Evolutionary conservation across 2,113 vertebrate genomes (phyloP), one percentile per base, ranked within the genome.

Genomic region (Donacobius atricapilla): DNA sequence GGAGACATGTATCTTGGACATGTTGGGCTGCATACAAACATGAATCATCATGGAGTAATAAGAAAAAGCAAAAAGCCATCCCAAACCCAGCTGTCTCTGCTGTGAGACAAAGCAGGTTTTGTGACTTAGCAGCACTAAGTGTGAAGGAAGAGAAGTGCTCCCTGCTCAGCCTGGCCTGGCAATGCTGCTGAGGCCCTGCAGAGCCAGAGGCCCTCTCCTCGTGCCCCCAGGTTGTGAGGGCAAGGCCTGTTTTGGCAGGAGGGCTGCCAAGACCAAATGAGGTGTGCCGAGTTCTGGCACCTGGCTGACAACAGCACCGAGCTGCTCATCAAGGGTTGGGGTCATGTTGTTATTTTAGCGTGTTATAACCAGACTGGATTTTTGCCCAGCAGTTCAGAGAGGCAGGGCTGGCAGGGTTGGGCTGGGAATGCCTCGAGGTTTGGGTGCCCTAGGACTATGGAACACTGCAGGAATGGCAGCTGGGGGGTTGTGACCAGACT

Each of bases 371-470:
- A 79, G 45, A 28, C 35, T 76, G 68, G 40, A 30, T 30, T 88
- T 83, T 54, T 56, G 33, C 63, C 58, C 39, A 39, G 53, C 39
- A 44, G 35, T 23, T 53, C 9, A 33, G 65, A 78, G 44, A 68
- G 42, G 42, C 48, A 40, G 48, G 76, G 45, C 27, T 5, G 13
- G 47, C 65, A 60, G 56, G 4, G 50, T 24, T 21, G 45, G 51
- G 19, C 40, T 28, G 25, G 40, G 61, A 28, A 20, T 5, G 40
- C 35, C 3, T 3, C 51, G 31, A 44, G 42, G 15, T 45, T 70
- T 65, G 1, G 2, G 61, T 53, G 30, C 23, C 2, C 25, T 35
- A 8, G 0, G 15, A 39, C 56, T 15, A 2, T 0, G 0, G n/a
- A 53, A 28, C 7, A 11, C 64, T 61, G 89, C 0, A 1, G 65